Base-by-base conservation (phyloP, 64 coral and sea anemone genomes). In the Cladopsammia gracilis region DNA sequence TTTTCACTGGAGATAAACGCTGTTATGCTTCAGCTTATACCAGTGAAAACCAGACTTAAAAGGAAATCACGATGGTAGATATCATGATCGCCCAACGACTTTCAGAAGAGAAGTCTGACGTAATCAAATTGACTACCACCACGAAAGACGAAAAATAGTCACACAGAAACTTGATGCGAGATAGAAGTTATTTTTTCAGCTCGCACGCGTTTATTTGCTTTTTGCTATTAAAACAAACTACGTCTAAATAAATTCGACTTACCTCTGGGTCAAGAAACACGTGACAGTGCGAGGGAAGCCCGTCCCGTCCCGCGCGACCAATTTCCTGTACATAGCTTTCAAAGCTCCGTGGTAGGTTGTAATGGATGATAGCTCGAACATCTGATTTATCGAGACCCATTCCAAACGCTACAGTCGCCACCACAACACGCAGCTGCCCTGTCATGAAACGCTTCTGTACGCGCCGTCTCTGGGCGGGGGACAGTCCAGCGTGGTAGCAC, bases 261-360 rank as follows among this genome's bases (percentile, higher is more conserved):
- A 98, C 97, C 83, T 98, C 88, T 6, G 85, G 87, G 16, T 98
- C 91, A 64, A 98, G 83, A 77, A 98, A 98, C 25, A 96, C 94
- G 68, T 96, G 97, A 85, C 97, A 98, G 45, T 98, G 97, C 7
- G 97, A 98, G 23, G 97, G 94, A 44, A 84, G 52, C 48, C 97
- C 90, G 66, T 98, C 94, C 72, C 97, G 79, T 56, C 97, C 97
- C 22, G 97, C 97, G 10, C 97, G 94, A 34, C 97, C 94, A 65
- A 98, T 98, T 76, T 98, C 97, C 46, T 98, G 97, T 23, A 98
- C 97, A 71, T 98, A 98, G 20, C 97, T 98, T 65, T 98, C 97
- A 94, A 98, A 98, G 57, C 97, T 98, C 88, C 93, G 93, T 4
- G 97, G 97, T 75, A 98, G 82, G 67, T 96, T 96, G 76, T 98